A percentile compares a stretch with the other conserved stretches of the same genome.
Evolutionary conservation across 2,797 vertebrate species (phyloP).

Genomic region (Philypnodon macrostomus): DNA sequence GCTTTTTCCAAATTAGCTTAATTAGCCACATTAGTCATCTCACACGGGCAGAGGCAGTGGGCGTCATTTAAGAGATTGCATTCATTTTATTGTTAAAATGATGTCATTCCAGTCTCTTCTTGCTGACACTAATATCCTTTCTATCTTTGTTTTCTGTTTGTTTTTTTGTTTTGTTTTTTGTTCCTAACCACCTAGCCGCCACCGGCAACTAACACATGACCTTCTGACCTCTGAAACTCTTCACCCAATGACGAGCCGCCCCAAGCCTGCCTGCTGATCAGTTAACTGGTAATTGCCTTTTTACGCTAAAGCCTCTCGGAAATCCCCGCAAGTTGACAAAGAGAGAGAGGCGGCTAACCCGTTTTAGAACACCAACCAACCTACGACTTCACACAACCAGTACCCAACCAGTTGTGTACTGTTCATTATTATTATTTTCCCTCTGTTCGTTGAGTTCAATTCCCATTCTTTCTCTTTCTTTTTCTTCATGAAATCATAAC

Average conservation of each 20-base stretch:
- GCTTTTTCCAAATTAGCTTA: slow-evolving; percentile 62
- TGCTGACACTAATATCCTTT: slow-evolving; percentile 99
- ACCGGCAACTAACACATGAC: slow-evolving; percentile 99
- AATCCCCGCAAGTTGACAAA: slow-evolving; percentile 75
- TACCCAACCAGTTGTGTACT: slow-evolving; percentile 77
- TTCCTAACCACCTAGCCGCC: slow-evolving; percentile 99
- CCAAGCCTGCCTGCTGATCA: slow-evolving; percentile 99
- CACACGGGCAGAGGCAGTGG: slow-evolving; percentile 47
- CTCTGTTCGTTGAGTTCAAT: slow-evolving; percentile 71
- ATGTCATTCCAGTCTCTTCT: slow-evolving; percentile 87
- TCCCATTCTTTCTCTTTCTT: slow-evolving; percentile 78
- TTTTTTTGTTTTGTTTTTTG: slow-evolving; percentile 81
- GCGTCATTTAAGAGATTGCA: slow-evolving; percentile 72
- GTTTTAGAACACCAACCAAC: slow-evolving; percentile 74
- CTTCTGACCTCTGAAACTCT: slow-evolving; percentile 99
- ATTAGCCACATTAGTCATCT: slow-evolving; percentile 64
- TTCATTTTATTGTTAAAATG: slow-evolving; percentile 87
- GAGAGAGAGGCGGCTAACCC: slow-evolving; percentile 86
- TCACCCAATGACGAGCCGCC: slow-evolving; percentile 99
- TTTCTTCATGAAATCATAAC: slow-evolving; percentile 75
- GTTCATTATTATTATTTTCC: slow-evolving; percentile 82
- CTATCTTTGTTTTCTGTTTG: slow-evolving; percentile 98
- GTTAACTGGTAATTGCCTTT: slow-evolving; percentile 99
- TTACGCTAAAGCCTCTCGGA: slow-evolving; percentile 96
- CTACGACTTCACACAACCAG: slow-evolving; percentile 55